Evolutionary conservation across 2,797 vertebrate genomes (phyloP), one percentile per base, ranked within the genome.

Genomic region (Perodicticus potto): DNA sequence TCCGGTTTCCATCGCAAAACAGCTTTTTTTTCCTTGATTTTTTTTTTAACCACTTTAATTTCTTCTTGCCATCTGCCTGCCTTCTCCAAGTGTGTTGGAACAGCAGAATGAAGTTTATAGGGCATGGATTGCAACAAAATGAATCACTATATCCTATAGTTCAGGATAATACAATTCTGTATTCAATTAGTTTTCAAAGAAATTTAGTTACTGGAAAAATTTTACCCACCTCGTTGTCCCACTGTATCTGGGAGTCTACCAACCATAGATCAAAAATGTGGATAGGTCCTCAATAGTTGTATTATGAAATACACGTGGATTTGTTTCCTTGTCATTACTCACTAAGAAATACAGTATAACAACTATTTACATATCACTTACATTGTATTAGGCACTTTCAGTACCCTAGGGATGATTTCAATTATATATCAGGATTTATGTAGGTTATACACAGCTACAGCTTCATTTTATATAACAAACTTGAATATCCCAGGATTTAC

Each of bases 121-220:
- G 17, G 70, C 80, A 7, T 83, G 20, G n/a, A 74, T 49, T 69
- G 8, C 57, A 89, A 14, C 80, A 40, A 80, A 92, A 84, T 88
- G 7, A 92, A 34, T 25, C 13, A 59, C 16, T 10, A 23, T 63
- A 63, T 9, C 5, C 8, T 65, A 7, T 25, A 49, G 16, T 88
- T 63, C 23, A 73, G 34, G 10, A 84, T 43, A 87, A 85, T 34
- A 45, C 4, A 88, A 81, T 37, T 73, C 2, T 82, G 8, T 34
- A 91, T 61, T 82, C 25, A 93, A 72, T n/a, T 80, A n/a, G 25
- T 92, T 96, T 74, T 78, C 32, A 77, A 82, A 91, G 29, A 78
- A 93, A 63, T 78, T 76, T 92, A 63, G 20, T 82, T 80, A 63
- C 20, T 45, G 27, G 17, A 43, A 87, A 70, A 65, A 14, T 19